These are phyloP conservation scores for Oryzias javanicus DNA, from an alignment of 2,113 vertebrate genomes.

Conservation along the genomic window DNA sequence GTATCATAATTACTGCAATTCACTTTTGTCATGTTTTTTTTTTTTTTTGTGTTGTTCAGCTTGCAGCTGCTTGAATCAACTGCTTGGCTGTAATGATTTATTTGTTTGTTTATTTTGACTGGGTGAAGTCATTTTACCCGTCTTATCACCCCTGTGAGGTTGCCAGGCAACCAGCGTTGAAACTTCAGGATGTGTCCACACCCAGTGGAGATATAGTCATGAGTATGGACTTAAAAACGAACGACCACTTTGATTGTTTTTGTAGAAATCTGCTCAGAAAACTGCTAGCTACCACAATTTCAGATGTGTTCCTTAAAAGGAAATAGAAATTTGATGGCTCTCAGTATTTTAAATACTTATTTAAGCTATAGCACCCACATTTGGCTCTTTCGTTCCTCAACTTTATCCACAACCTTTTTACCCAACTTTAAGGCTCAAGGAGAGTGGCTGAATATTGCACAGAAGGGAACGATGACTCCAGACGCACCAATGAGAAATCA, in stretches of 20 bases:
- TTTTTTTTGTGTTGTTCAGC: too few relatives aligned
- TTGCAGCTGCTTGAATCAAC: too few relatives aligned
- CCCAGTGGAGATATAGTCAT: background rate
- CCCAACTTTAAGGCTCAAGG: slow-evolving; percentile 40
- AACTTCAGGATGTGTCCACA: background rate
- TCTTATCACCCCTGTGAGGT: background rate
- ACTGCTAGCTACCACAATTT: background rate
- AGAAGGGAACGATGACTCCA: slow-evolving; percentile 47
- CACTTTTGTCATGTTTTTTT: too few relatives aligned
- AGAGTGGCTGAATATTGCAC: slow-evolving; percentile 27
- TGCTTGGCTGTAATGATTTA: background rate
- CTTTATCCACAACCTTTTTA: background rate
- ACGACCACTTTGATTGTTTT: background rate
- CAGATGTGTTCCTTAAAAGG: background rate
- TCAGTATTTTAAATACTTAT: background rate
- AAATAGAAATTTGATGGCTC: background rate
- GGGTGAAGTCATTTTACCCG: background rate
- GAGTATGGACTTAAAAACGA: background rate
- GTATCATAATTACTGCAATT: too few relatives aligned
- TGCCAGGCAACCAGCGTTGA: background rate
- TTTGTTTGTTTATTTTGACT: background rate
- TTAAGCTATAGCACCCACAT: background rate
- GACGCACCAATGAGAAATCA: slow-evolving; percentile 49
- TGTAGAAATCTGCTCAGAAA: background rate
- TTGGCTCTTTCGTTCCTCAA: background rate